These are phyloP conservation scores for Helarctos malayanus DNA, from an alignment of 2,797 vertebrate genomes.

Conservation along the genomic window DNA sequence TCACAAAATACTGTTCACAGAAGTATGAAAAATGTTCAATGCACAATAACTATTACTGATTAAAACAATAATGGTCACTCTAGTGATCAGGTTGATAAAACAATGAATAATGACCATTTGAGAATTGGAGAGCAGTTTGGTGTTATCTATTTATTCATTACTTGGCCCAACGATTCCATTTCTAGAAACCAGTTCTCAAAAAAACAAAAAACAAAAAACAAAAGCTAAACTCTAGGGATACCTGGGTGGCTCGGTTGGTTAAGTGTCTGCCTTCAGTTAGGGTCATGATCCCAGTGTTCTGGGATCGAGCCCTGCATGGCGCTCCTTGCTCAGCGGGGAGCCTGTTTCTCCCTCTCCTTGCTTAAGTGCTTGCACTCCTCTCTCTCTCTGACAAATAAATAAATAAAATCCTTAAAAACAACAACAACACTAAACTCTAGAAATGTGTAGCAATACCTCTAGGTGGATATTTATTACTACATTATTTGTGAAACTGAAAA, in stretches of 20 bases:
- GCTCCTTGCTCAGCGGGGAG: too few relatives aligned
- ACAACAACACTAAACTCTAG: not conserved
- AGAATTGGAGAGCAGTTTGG: not conserved
- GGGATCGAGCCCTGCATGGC: too few relatives aligned
- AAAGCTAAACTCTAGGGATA: too few relatives aligned
- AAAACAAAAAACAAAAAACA: not conserved
- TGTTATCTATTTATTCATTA: not conserved
- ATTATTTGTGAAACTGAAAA: conserved; percentile 1
- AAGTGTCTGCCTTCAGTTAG: too few relatives aligned
- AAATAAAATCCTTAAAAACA: not conserved
- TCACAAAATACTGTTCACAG: not conserved
- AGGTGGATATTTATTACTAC: not conserved
- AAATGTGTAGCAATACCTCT: not conserved
- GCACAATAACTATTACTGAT: not conserved
- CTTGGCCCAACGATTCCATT: not conserved
- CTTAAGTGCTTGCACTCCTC: too few relatives aligned
- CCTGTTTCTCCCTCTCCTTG: too few relatives aligned
- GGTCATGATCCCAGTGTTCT: too few relatives aligned
- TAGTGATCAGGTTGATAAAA: not conserved
- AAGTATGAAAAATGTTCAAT: not conserved
- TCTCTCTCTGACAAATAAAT: too few relatives aligned
- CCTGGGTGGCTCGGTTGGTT: too few relatives aligned
- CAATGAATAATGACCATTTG: not conserved
- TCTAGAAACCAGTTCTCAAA: conserved; percentile 9
- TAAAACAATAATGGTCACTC: not conserved